phyloP scores from a whole-genome alignment of 2,113 vertebrate species.

The Heterochromis multidens region DNA sequence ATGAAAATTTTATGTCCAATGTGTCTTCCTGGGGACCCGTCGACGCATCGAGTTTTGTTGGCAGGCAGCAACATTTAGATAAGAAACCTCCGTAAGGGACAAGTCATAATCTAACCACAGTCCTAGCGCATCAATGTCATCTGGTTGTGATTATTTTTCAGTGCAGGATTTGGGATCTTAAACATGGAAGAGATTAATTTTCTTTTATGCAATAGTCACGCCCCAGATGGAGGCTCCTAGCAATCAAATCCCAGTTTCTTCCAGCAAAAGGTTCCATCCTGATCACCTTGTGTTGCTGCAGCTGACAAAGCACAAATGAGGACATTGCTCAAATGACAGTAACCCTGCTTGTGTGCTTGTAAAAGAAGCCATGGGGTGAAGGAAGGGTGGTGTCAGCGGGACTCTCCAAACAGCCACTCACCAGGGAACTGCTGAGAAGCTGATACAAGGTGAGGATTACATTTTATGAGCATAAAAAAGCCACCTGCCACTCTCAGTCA shows the following conservation, averaged over 20 bases:
- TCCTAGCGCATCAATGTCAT: background rate
- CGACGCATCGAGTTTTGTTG: background rate
- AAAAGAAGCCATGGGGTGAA: background rate
- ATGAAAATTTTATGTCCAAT: conserved; percentile 26
- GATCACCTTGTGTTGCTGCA: background rate
- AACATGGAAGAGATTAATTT: background rate
- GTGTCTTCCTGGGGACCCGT: conserved; percentile 13
- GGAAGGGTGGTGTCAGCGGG: background rate
- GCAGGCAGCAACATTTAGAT: background rate
- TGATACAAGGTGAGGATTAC: conserved; percentile 8
- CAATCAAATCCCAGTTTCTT: background rate
- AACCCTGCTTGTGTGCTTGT: background rate
- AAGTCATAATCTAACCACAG: background rate
- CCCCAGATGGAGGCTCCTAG: background rate
- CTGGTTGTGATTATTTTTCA: background rate
- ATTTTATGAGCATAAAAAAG: background rate
- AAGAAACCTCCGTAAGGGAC: background rate
- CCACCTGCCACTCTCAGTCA: background rate
- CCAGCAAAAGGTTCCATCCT: background rate
- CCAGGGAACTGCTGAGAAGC: background rate
- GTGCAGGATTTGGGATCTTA: background rate
- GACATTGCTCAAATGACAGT: background rate
- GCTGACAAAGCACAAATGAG: background rate
- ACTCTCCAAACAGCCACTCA: background rate
- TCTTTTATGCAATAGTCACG: too few relatives aligned